A percentile compares a stretch with the other conserved stretches of the same genome.
phyloP scores from a whole-genome alignment of 2,113 vertebrate genomes.

The Aplodontia rufa region DNA sequence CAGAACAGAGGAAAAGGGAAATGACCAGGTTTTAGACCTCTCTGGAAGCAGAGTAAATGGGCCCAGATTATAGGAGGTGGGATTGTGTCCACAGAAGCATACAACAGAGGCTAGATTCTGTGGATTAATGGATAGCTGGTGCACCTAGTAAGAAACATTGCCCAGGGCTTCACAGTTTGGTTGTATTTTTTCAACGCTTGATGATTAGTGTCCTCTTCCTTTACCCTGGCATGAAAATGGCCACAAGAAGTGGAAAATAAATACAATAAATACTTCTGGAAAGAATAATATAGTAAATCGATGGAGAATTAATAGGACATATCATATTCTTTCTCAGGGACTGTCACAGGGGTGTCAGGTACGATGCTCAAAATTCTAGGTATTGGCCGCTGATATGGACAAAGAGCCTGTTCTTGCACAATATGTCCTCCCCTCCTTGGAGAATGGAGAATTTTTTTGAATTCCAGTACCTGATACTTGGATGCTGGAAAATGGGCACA shows the following conservation, averaged over 20 bases:
- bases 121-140: fast-evolving
- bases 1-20: fast-evolving
- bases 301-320: neutral
- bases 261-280: neutral
- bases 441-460: neutral
- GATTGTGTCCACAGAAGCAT: neutral
- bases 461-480: too few relatives aligned
- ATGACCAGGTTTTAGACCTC: fast-evolving
- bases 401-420: neutral
- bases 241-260: neutral
- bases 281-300: too few relatives aligned
- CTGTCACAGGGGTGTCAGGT: neutral
- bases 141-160: fast-evolving
- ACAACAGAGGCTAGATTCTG: too few relatives aligned
- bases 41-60: neutral
- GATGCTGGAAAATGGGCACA: fast-evolving
- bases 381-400: too few relatives aligned
- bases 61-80: neutral
- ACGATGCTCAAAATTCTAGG: neutral
- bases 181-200: neutral
- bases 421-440: neutral
- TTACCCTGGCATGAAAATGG: neutral
- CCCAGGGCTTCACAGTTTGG: fast-evolving
- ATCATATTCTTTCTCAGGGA: neutral
- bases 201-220: neutral